Conservation (phyloP, 2,797 vertebrate species). For the Dipus sagitta region DNA sequence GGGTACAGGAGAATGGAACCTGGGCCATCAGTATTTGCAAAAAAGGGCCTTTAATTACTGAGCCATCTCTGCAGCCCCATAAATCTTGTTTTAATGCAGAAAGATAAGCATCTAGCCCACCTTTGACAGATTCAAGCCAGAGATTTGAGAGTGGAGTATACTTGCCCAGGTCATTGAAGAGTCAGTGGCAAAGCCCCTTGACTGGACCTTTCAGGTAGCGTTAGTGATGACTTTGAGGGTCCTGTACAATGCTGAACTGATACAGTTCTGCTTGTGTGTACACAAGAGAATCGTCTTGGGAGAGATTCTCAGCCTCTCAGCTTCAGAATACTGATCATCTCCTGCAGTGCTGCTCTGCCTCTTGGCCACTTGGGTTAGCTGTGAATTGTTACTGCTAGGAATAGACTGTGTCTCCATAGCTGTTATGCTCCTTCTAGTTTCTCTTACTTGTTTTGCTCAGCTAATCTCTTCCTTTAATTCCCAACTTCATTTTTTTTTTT, state of each 20-base stretch:
- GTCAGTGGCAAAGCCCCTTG: neutral
- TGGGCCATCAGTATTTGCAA: too few relatives aligned
- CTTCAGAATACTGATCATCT: neutral
- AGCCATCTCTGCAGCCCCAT: too few relatives aligned
- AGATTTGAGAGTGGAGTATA: neutral
- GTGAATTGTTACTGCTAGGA: neutral
- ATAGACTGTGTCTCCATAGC: neutral
- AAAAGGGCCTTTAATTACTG: too few relatives aligned
- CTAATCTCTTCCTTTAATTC: neutral
- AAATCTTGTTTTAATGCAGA: neutral
- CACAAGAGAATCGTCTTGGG: neutral
- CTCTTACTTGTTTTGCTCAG: neutral
- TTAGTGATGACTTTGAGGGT: neutral
- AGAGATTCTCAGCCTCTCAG: neutral
- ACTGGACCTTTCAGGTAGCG: neutral
- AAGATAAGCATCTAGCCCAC: neutral
- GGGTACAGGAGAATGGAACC: too few relatives aligned
- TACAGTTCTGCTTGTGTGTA: neutral
- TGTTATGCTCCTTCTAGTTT: neutral
- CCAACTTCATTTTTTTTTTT: neutral
- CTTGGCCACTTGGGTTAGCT: neutral
- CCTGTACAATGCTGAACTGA: conserved; percentile 38
- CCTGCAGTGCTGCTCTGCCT: neutral
- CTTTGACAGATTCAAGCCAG: neutral
- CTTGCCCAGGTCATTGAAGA: neutral